These are phyloP conservation scores for Drosophila ironensis DNA, from an alignment of 1,140 invertebrate species.

Conservation along the genomic window DNA sequence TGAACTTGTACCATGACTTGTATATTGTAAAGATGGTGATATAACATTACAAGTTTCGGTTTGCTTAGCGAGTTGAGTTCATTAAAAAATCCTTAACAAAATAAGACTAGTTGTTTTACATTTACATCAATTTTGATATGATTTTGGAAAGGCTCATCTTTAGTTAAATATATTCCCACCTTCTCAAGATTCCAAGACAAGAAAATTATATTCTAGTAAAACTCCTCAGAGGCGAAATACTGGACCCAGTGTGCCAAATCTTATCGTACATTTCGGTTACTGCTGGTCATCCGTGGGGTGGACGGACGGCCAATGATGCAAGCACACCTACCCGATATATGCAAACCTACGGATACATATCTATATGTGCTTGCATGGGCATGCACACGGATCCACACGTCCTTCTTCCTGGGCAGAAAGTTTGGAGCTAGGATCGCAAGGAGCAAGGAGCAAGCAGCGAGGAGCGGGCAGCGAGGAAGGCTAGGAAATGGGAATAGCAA, in stretches of 20 bases:
- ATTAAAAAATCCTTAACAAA: no score
- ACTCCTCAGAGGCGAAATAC: not conserved
- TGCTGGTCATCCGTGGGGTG: slow-evolving; percentile 49
- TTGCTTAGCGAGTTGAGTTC: no score
- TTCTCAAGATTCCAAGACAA: no score
- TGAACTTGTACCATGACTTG: no score
- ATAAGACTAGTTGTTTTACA: no score
- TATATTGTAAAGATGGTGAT: no score
- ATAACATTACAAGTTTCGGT: no score
- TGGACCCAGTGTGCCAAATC: slow-evolving; percentile 45
- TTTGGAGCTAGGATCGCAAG: slow-evolving; percentile 36
- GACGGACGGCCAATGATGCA: slow-evolving; percentile 49
- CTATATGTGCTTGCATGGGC: slow-evolving; percentile 1
- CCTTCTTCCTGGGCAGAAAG: slow-evolving; percentile 46
- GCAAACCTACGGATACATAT: slow-evolving; percentile 19
- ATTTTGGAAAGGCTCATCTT: no score
- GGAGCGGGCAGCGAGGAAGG: not conserved
- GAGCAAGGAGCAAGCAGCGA: slow-evolving; percentile 12
- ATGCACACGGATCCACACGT: slow-evolving; percentile 31
- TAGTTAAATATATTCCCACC: no score
- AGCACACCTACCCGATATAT: slow-evolving; percentile 39
- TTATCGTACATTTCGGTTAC: slow-evolving; percentile 51
- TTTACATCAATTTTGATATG: no score
- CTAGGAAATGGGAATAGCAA: slow-evolving; percentile 2
- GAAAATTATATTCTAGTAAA: no score